Percentiles rank a stretch among this genome's conserved stretches.
phyloP scores from a whole-genome alignment of 2,888 invertebrate species.

The Pheosia tremula region DNA sequence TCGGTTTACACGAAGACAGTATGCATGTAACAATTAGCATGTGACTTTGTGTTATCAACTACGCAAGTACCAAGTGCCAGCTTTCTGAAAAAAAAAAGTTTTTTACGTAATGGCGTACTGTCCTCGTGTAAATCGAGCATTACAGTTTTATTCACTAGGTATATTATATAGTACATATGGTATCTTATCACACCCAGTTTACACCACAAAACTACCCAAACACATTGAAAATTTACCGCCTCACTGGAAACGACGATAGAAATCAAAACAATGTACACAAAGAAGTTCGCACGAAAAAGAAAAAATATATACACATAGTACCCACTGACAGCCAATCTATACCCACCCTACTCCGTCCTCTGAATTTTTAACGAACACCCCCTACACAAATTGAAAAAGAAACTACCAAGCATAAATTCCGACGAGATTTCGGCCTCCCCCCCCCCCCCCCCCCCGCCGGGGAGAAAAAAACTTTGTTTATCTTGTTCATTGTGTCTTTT shows the following conservation, averaged over 20 bases:
- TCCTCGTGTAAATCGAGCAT: too few relatives aligned
- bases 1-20: too few relatives aligned
- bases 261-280: not conserved
- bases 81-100: too few relatives aligned
- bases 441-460: conserved; percentile 10
- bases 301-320: conserved; percentile 4
- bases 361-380: conserved; percentile 71
- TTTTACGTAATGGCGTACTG: too few relatives aligned
- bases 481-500: conserved; percentile 37
- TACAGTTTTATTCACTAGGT: too few relatives aligned
- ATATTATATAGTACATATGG: too few relatives aligned
- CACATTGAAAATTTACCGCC: not conserved
- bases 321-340: conserved; percentile 5
- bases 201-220: too few relatives aligned
- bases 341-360: conserved; percentile 36
- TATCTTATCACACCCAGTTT: not conserved
- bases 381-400: conserved; percentile 68
- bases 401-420: conserved; percentile 65
- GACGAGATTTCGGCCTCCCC: conserved; percentile 53
- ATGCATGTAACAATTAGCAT: too few relatives aligned
- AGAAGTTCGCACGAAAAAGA: conserved; percentile 5
- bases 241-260: not conserved
- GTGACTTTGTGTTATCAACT: too few relatives aligned
- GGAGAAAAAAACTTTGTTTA: conserved; percentile 37
- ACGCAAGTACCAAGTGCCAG: too few relatives aligned